Evolutionary conservation across 1,140 invertebrate genomes (phyloP).

Genomic region (Centruroides sculpturatus): DNA sequence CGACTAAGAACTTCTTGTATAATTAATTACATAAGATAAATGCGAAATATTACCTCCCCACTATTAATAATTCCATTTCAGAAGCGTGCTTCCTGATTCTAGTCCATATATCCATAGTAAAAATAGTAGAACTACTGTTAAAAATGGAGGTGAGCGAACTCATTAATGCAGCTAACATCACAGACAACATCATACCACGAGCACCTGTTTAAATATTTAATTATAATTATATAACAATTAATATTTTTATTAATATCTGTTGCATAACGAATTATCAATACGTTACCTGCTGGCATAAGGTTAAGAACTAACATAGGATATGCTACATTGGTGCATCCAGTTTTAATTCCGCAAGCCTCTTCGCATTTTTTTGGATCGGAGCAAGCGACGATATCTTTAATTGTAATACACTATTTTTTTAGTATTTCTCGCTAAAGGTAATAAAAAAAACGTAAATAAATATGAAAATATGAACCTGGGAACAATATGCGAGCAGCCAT

Average conservation of each 20-base stretch:
- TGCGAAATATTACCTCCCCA: conserved; percentile 29
- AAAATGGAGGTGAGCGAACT: conserved; percentile 38
- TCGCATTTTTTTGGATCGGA: conserved; percentile 30
- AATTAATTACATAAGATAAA: too few species aligned
- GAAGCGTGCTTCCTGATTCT: conserved; percentile 26
- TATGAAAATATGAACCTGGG: conserved; percentile 22
- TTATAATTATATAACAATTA: too few species aligned
- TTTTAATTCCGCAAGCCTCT: conserved; percentile 28
- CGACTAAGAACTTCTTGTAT: too few species aligned
- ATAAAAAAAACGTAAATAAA: neutral
- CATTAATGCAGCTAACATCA: conserved; percentile 40
- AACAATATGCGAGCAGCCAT: conserved; percentile 38
- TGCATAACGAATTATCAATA: neutral
- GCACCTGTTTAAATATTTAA: conserved; percentile 5
- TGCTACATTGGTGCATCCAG: conserved; percentile 36
- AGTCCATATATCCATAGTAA: conserved; percentile 40
- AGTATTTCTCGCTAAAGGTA: neutral
- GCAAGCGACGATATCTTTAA: conserved; percentile 33
- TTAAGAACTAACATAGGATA: conserved; percentile 38
- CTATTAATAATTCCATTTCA: conserved; percentile 32
- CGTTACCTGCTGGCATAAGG: conserved; percentile 32
- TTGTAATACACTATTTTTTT: neutral
- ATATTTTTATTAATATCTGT: too few species aligned
- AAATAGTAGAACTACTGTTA: conserved; percentile 37
- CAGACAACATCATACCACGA: conserved; percentile 37